Conservation (phyloP, 2,888 invertebrate species). For the Nasonia oneida region DNA sequence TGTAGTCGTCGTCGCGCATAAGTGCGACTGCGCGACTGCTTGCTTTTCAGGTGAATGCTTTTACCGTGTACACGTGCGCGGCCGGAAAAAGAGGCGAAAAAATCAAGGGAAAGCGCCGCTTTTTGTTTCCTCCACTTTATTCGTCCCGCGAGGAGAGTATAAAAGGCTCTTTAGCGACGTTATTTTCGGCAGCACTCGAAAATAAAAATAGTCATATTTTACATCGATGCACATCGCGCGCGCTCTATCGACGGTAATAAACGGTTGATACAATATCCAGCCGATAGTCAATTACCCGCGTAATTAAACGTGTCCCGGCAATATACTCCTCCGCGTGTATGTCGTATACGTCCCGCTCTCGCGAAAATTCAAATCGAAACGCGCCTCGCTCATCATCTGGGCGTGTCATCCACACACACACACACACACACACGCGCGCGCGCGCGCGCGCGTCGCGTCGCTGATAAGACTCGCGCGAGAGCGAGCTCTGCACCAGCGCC, state of each 20-base stretch:
- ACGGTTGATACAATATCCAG: conserved; percentile 4
- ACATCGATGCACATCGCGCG: neutral
- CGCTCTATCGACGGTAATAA: neutral
- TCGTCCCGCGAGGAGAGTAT: neutral
- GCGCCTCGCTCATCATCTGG: neutral
- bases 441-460: neutral
- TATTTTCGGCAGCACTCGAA: neutral
- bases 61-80: neutral
- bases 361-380: conserved; percentile 40
- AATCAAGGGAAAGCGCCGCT: neutral
- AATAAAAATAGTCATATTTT: neutral
- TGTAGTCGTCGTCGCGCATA: conserved; percentile 27
- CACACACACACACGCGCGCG: neutral
- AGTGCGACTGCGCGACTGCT: neutral
- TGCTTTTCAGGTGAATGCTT: conserved; percentile 8
- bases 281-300: conserved; percentile 22
- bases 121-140: neutral
- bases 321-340: too few relatives aligned
- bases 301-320: conserved; percentile 10
- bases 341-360: neutral
- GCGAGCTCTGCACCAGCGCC: neutral
- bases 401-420: conserved; percentile 1
- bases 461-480: conserved; percentile 32
- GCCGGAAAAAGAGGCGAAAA: neutral
- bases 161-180: neutral